Conservation (phyloP, 1,140 invertebrate species). For the Steinernema feltiae region DNA sequence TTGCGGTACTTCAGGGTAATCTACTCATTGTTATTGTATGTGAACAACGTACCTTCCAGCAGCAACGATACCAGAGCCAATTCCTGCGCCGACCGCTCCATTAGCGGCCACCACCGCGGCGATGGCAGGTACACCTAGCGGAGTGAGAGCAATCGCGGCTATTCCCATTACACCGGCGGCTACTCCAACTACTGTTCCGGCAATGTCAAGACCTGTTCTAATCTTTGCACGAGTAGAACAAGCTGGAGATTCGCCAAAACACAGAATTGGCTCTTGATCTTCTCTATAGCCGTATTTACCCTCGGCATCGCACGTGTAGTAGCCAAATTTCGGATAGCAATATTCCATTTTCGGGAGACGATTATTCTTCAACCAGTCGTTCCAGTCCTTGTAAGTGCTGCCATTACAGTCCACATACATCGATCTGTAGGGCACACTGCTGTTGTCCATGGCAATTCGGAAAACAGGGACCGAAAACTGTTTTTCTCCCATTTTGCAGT, state of each 20-base stretch:
- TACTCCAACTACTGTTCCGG: too few species aligned
- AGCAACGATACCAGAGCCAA: too few species aligned
- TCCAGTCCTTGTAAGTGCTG: slow-evolving; percentile 17
- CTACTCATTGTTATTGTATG: too few species aligned
- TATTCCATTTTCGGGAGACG: slow-evolving; percentile 17
- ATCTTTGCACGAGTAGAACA: neutral
- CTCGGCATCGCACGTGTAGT: slow-evolving; percentile 1
- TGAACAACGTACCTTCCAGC: too few species aligned
- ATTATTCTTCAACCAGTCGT: slow-evolving; percentile 18
- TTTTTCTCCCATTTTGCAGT: slow-evolving; percentile 11
- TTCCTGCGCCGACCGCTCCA: too few species aligned
- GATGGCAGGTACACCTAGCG: too few species aligned
- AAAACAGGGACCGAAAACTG: neutral
- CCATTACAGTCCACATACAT: slow-evolving; percentile 4
- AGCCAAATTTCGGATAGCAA: neutral
- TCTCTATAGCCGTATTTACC: neutral
- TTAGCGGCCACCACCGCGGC: too few species aligned
- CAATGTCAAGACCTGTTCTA: neutral
- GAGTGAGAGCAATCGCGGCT: too few species aligned
- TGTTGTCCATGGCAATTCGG: neutral
- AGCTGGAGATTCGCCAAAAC: slow-evolving; percentile 10
- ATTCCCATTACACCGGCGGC: too few species aligned
- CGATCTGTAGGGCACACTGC: neutral
- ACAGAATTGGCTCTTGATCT: neutral
- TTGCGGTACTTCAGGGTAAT: too few species aligned